phyloP scores from a whole-genome alignment of 2,113 vertebrate genomes.

The Chloropsis hardwickii region DNA sequence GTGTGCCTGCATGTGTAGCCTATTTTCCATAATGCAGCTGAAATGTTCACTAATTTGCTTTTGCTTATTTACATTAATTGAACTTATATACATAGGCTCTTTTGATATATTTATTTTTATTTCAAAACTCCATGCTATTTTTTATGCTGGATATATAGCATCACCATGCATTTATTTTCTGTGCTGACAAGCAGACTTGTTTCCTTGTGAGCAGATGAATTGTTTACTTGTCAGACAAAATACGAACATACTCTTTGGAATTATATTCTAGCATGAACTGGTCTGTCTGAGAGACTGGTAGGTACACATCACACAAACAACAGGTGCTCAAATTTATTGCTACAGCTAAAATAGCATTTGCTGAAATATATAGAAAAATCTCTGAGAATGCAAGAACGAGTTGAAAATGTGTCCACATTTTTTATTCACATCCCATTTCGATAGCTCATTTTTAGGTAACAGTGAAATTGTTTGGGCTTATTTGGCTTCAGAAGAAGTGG shows the following conservation, averaged over 20 bases:
- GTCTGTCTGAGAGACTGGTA: neutral
- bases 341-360: neutral
- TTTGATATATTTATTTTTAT: neutral
- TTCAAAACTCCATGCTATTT: neutral
- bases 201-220: neutral
- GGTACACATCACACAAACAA: neutral
- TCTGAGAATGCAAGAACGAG: neutral
- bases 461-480: neutral
- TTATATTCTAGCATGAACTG: neutral
- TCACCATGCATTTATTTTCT: neutral
- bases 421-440: neutral
- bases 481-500: neutral
- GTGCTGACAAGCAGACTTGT: neutral
- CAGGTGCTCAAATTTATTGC: neutral
- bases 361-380: neutral
- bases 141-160: neutral
- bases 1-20: neutral
- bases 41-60: neutral
- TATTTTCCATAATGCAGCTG: neutral
- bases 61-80: neutral
- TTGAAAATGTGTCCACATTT: neutral
- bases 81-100: neutral
- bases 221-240: slow-evolving; percentile 1
- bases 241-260: neutral
- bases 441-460: neutral